Evolutionary conservation across 2,797 vertebrate genomes (phyloP).

Genomic region (Lagocephalus sceleratus): DNA sequence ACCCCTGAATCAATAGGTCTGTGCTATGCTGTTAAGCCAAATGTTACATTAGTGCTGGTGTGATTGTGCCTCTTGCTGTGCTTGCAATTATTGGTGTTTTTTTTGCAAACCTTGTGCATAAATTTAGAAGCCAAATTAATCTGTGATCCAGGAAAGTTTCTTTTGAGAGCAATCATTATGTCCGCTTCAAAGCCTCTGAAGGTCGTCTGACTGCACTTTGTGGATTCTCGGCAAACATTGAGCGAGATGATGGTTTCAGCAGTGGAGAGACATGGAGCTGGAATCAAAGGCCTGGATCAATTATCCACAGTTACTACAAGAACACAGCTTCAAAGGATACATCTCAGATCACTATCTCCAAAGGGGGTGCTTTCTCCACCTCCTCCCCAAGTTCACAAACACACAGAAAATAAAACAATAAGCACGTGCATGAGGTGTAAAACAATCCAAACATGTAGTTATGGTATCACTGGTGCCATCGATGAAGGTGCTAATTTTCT

Average conservation of each 20-base stretch:
- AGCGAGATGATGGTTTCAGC: constrained; percentile 38
- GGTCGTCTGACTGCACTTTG: constrained; percentile 29
- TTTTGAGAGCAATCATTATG: constrained; percentile 33
- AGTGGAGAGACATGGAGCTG: constrained; percentile 37
- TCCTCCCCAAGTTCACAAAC: constrained; percentile 52
- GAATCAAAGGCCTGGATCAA: constrained; percentile 68
- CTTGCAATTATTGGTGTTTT: not conserved
- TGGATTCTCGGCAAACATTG: constrained; percentile 31
- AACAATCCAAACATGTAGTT: constrained; percentile 13
- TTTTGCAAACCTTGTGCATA: not conserved
- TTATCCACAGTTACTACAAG: constrained; percentile 70
- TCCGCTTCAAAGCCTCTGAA: constrained; percentile 43
- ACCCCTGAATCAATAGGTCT: not conserved
- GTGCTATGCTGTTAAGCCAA: not conserved
- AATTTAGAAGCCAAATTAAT: constrained; percentile 7
- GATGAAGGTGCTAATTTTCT: constrained; percentile 27
- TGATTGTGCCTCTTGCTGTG: not conserved
- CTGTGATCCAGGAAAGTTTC: constrained; percentile 17
- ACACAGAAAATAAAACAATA: constrained; percentile 14
- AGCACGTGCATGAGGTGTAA: constrained; percentile 2
- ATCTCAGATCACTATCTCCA: constrained; percentile 58
- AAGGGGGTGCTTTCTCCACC: constrained; percentile 58
- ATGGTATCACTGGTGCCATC: constrained; percentile 35
- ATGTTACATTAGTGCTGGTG: not conserved
- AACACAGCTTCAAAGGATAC: constrained; percentile 67